Evolutionary conservation across 2,113 vertebrate species (phyloP), one percentile per base, ranked within the genome.

Genomic region (Nyctibius bracteatus): DNA sequence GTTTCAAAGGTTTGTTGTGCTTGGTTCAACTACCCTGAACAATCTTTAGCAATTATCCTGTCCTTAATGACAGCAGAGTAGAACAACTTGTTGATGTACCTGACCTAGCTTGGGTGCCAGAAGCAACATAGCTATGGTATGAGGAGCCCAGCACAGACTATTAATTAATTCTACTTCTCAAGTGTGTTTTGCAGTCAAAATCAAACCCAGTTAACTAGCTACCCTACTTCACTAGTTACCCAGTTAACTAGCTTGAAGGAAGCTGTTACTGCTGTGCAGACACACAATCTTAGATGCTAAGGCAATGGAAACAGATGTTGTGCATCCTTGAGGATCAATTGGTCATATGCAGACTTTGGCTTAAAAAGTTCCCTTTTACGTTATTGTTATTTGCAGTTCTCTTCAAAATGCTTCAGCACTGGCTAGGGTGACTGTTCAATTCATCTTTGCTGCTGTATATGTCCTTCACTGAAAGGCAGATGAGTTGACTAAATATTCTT

Each of bases 291-390:
- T 47, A 62, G 68, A 94, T 61, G 73, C 80, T 90, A 95, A 95
- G 90, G 89, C 94, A 96, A 91, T 49, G 49, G 86, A 79, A 88
- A 87, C 49, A 91, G 71, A 92, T 35, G 49, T 63, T 84, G 70
- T 81, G 81, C 75, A 88, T 57, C 41, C 35, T 96, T 91, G 81
- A 96, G 78, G 62, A 90, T 59, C 62, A 63, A 33, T 4, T 67
- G 27, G 68, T 81, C 84, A 80, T 52, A 79, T 85, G 91, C 79
- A 95, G 90, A 95, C 80, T 96, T 95, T 91, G 94, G 93, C 81
- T 84, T 79, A 31, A 90, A 75, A 93, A 68, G 41, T 77, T 97
- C 92, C 89, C 89, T 95, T 95, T 92, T 72, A 20, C 5, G 3
- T 65, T 73, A 63, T 1, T 37, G 13, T 65, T 88, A 46, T 37